Conservation (phyloP, 2,797 vertebrate species). For the Spinus pinus region DNA sequence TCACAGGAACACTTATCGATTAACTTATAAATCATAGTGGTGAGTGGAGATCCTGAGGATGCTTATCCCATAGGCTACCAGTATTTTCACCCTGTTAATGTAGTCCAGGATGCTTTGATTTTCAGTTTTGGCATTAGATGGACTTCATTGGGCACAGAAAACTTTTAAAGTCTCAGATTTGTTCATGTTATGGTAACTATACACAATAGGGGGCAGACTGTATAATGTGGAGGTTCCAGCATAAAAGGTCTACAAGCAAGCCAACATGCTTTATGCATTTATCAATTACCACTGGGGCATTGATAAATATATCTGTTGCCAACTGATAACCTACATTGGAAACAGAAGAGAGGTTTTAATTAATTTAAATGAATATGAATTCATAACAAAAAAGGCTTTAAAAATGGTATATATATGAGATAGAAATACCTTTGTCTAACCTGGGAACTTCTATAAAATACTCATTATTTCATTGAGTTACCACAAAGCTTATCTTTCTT, state of each 20-base stretch:
- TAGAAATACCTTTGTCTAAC: neutral
- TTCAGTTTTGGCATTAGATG: conserved; percentile 1
- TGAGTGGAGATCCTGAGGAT: neutral
- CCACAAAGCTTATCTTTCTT: neutral
- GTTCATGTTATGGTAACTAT: neutral
- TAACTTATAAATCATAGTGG: neutral
- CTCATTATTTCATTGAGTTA: conserved; percentile 9
- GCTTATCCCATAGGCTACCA: neutral
- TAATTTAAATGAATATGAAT: neutral
- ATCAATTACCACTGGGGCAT: neutral
- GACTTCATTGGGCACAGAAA: neutral
- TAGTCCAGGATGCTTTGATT: neutral
- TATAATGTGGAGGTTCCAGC: neutral
- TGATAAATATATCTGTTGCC: neutral
- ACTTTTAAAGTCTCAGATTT: neutral
- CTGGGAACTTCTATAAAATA: neutral
- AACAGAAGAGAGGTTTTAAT: neutral
- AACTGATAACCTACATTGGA: neutral
- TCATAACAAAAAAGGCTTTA: neutral
- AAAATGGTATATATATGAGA: neutral
- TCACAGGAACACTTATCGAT: neutral
- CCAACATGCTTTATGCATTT: neutral
- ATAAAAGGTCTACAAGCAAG: neutral
- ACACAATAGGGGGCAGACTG: neutral
- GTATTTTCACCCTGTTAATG: neutral